Evolutionary conservation across 23 tunicate genomes (phyloP), one percentile per base, ranked within the genome.

Genomic region (Styela clava): DNA sequence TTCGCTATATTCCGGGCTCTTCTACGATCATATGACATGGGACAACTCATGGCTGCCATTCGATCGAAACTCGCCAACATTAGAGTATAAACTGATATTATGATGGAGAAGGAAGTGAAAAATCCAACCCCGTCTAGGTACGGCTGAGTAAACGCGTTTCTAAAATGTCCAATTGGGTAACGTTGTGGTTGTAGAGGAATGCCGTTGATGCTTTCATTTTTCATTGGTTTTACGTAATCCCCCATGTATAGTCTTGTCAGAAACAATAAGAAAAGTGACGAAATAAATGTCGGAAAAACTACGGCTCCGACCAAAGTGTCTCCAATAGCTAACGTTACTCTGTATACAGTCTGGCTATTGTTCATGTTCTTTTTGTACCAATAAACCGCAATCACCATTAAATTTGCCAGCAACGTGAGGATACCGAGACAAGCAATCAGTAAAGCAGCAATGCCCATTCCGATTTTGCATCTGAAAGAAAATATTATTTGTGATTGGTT

Each of bases 401-500:
- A 76, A 69, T 89, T 89, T 81, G 78, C 81, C 21, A 83, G 31
- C 36, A 79, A 37, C 9, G 79, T 79, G 0, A 74, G 78, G 1
- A 89, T 61, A 16, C 81, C 94, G 7, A 89, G 82, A 16, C 88
- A 19, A 5, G 34, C 84, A 20, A 69, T 36, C 26, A 84, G 31
- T 1, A 84, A 74, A 63, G 78, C 77, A 20, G 74, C 35, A 2
- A 79, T 72, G 3, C 69, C 33, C 27, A 89, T 74, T 64, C 85
- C 87, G 68, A 85, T 21, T 16, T 64, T 85, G 64, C 94, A 89
- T 24, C 94, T 89, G 85, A 25, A 88, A 88, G n/a, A n/a, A n/a
- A n/a, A n/a, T n/a, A n/a, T n/a, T 64, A n/a, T n/a, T n/a, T n/a
- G n/a, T n/a, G n/a, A n/a, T n/a, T 18, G 16, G 62, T n/a, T n/a